Conservation (phyloP, 2,797 vertebrate species). For the Petrocephalus sullivani region DNA sequence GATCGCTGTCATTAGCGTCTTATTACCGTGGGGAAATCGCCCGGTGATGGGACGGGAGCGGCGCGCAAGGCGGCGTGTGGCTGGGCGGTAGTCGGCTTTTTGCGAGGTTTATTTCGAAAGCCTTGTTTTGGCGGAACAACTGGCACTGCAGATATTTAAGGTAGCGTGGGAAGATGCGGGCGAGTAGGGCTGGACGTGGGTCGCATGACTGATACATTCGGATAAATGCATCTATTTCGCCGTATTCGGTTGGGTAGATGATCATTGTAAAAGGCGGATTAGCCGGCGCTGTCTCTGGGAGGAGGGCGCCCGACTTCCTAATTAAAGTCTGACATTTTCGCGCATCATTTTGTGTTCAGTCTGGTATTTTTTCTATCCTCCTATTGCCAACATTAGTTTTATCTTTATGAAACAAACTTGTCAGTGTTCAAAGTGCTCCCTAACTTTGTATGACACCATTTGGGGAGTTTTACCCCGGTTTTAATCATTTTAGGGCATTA, state of each 20-base stretch:
- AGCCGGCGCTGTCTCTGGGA: neutral
- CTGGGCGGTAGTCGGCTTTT: neutral
- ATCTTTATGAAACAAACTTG: neutral
- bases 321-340: neutral
- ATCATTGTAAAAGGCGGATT: neutral
- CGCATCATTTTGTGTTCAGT: neutral
- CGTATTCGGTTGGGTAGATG: neutral
- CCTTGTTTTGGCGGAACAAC: slow-evolving; percentile 34
- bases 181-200: neutral
- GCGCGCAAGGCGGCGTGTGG: neutral
- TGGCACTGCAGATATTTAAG: slow-evolving; percentile 28
- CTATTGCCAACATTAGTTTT: neutral
- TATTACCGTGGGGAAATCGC: neutral
- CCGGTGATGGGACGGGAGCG: neutral
- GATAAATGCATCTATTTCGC: neutral
- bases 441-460: neutral
- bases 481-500: neutral
- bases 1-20: neutral
- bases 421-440: neutral
- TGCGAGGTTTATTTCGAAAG: slow-evolving; percentile 16
- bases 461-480: neutral
- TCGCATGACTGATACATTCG: neutral
- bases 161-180: slow-evolving; percentile 27
- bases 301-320: neutral
- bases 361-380: neutral